These are phyloP conservation scores for Rambutsinella grinnellia DNA, from an alignment of 2,888 invertebrate species.

Conservation along the genomic window DNA sequence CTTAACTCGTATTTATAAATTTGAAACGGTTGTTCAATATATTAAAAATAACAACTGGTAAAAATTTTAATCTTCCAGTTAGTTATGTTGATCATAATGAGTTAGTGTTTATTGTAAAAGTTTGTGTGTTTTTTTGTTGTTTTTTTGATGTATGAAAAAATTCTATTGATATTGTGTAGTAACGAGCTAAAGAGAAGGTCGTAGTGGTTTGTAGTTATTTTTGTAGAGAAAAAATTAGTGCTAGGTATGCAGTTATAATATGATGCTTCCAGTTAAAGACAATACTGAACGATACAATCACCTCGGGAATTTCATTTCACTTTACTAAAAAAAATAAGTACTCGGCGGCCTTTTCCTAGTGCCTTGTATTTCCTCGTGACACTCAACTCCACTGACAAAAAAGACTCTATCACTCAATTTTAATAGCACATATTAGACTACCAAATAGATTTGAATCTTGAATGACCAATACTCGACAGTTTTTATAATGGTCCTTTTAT, in stretches of 20 bases:
- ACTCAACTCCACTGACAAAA: background rate
- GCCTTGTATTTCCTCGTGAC: too few species aligned
- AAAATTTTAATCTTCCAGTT: too few species aligned
- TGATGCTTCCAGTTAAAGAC: background rate
- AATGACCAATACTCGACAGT: conserved; percentile 49
- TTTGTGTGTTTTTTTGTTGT: background rate
- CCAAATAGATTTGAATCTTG: conserved; percentile 39
- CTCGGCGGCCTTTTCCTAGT: conserved; percentile 12
- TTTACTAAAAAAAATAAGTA: too few species aligned
- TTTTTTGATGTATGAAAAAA: too few species aligned
- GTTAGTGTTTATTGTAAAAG: conserved; percentile 8
- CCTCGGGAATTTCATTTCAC: conserved; percentile 6
- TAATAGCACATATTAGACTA: background rate
- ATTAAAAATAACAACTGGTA: too few species aligned
- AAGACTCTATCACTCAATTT: conserved; percentile 4
- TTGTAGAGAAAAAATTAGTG: conserved; percentile 3
- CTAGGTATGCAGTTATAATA: background rate
- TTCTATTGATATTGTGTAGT: too few species aligned
- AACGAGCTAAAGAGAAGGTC: background rate
- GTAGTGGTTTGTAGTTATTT: conserved; percentile 5
- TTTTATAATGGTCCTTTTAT: too few species aligned
- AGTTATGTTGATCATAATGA: conserved; percentile 52
- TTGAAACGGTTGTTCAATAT: too few species aligned
- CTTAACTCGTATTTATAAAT: background rate
- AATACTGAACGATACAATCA: conserved; percentile 8